A percentile compares a stretch with the other conserved stretches of the same genome.
phyloP scores from a whole-genome alignment of 1,140 invertebrate species.

The Agraylea sexmaculata region DNA sequence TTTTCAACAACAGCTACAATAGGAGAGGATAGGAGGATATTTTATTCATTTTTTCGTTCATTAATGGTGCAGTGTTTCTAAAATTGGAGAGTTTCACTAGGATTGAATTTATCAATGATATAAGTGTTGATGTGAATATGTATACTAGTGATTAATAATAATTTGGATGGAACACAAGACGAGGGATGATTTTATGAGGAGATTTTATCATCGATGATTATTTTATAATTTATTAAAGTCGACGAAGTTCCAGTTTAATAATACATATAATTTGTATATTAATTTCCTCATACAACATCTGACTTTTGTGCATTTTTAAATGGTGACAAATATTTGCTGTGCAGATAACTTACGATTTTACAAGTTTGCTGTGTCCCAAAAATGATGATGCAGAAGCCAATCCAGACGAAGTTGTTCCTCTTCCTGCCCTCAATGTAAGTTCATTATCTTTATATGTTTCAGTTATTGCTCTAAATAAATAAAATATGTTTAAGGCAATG shows the following conservation, averaged over 20 bases:
- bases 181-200: too few relatives aligned
- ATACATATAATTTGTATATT: background rate
- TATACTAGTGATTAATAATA: too few relatives aligned
- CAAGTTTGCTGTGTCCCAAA: conserved; percentile 51
- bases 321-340: conserved; percentile 16
- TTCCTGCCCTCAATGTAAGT: conserved; percentile 63
- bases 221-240: conserved; percentile 1
- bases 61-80: too few relatives aligned
- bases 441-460: conserved; percentile 1
- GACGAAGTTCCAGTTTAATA: background rate
- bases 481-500: conserved; percentile 65
- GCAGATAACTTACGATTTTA: conserved; percentile 61
- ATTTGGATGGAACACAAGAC: too few relatives aligned
- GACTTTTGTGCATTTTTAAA: background rate
- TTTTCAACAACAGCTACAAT: too few relatives aligned
- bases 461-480: conserved; percentile 32
- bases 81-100: too few relatives aligned
- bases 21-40: too few relatives aligned
- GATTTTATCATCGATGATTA: too few relatives aligned
- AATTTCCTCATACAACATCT: background rate
- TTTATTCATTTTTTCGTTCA: too few relatives aligned
- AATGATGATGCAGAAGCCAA: conserved; percentile 45
- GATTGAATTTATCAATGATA: too few relatives aligned
- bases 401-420: conserved; percentile 45
- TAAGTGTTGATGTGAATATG: too few relatives aligned